Conservation (phyloP, 30 jellyfish, hydroid and myxozoan genomes). For the Sanderia malayensis region DNA sequence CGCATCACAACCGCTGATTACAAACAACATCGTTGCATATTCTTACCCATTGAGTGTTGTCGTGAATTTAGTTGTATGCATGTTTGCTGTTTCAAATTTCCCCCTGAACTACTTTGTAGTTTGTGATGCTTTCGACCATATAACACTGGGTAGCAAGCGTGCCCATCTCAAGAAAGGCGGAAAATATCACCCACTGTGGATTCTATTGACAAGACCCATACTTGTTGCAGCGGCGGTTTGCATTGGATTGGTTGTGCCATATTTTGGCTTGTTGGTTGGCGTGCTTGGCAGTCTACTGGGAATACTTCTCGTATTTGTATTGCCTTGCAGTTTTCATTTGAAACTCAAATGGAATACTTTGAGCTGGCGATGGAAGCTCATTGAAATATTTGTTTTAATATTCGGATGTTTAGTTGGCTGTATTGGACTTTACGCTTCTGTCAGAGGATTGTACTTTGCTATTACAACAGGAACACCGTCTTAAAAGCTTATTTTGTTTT, state of each 20-base stretch:
- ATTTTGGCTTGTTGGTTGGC: slow-evolving; percentile 68
- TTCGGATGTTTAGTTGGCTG: slow-evolving; percentile 47
- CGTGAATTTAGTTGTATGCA: slow-evolving; percentile 34
- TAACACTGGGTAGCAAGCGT: slow-evolving; percentile 36
- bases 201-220: slow-evolving; percentile 43
- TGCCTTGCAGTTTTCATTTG: slow-evolving; percentile 58
- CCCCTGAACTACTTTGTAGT: slow-evolving; percentile 65
- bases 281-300: slow-evolving; percentile 64
- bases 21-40: slow-evolving; percentile 29
- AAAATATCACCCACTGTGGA: slow-evolving; percentile 53
- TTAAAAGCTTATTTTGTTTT: no score
- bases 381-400: slow-evolving; percentile 27
- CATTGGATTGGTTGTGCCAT: slow-evolving; percentile 51
- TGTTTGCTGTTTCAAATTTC: slow-evolving; percentile 25
- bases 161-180: slow-evolving; percentile 38
- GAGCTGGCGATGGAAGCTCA: not conserved
- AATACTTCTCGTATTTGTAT: slow-evolving; percentile 43
- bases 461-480: not conserved
- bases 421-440: slow-evolving; percentile 56
- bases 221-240: slow-evolving; percentile 46
- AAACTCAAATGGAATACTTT: slow-evolving; percentile 58
- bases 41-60: slow-evolving; percentile 35
- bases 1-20: slow-evolving; percentile 34
- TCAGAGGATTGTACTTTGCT: slow-evolving; percentile 35
- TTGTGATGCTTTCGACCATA: slow-evolving; percentile 50